Base-by-base conservation (phyloP, 2,797 vertebrate genomes). In the Characodon lateralis region DNA sequence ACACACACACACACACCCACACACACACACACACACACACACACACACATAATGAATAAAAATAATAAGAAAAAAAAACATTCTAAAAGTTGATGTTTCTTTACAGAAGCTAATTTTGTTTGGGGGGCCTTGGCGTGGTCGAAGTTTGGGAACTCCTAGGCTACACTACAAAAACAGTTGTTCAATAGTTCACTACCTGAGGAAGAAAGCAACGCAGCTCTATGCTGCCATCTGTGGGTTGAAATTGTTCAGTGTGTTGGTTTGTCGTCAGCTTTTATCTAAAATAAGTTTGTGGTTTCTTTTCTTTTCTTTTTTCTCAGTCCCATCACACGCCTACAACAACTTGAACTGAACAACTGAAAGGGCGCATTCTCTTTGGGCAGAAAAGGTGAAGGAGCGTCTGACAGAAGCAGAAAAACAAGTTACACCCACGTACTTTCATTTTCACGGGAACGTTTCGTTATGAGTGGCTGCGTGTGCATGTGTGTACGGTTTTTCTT, bases 371-470 rank as follows among this genome's bases (percentile, higher is more conserved):
- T 22, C 24, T 20, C 26, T 71, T 51, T 53, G 53, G 48, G 16
- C 35, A 71, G 4, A 8, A 71, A 24, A 72, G 20, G 20, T 56
- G 66, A 73, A 65, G 73, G 46, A 35, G 39, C 13, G 22, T 48
- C 6, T 31, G 61, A 7, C 53, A 39, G 35, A 77, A 66, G 14
- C 41, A 24, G 31, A 73, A 75, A 58, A 69, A 70, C 53, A 20
- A 71, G n/a, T 22, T 63, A 14, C 76, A 65, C 85, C 86, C 79
- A 88, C 84, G 74, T 35, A 53, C 81, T 89, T 91, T 91, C 87
- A 81, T 85, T 90, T 92, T 87, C 80, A 74, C 72, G 69, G 28
- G 73, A 70, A 82, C 28, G 51, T 88, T 88, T 90, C 81, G 39
- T 6, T 86, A 71, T 86, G 79, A 87, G 7, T 65, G 9, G 2